Percentiles rank a stretch among this genome's conserved stretches.
These are phyloP conservation scores for Aphidius gifuensis DNA, from an alignment of 1,140 invertebrate genomes.

Conservation along the genomic window DNA sequence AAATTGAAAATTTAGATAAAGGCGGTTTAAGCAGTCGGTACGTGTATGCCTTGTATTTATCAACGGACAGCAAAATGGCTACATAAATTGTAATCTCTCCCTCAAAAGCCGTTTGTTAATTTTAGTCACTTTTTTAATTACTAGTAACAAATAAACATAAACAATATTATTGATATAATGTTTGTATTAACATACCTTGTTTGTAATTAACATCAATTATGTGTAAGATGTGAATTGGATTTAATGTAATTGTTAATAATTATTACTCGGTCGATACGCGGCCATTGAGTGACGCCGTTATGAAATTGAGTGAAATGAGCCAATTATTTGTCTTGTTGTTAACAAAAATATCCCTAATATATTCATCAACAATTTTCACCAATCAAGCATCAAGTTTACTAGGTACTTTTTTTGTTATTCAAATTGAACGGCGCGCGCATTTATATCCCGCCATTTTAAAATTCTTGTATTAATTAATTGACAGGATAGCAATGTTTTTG, in stretches of 20 bases:
- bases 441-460: too few species aligned
- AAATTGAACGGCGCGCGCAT: too few species aligned
- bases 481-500: too few species aligned
- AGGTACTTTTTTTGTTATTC: too few species aligned
- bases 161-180: too few species aligned
- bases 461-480: too few species aligned
- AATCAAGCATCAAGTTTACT: too few species aligned
- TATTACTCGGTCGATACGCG: slow-evolving; percentile 51
- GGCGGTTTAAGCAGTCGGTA: slow-evolving; percentile 50
- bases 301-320: not conserved
- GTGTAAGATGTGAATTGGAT: not conserved
- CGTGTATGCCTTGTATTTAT: slow-evolving; percentile 52
- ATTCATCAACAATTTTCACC: too few species aligned
- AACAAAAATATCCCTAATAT: too few species aligned
- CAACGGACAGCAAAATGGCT: slow-evolving; percentile 58
- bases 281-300: slow-evolving; percentile 29
- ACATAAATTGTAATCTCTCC: slow-evolving; percentile 24
- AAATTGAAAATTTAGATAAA: slow-evolving; percentile 29
- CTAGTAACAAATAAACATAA: not conserved
- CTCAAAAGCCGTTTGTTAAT: too few species aligned
- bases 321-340: too few species aligned
- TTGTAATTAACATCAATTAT: not conserved
- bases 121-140: not conserved
- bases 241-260: slow-evolving; percentile 18
- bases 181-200: too few species aligned